Evolutionary conservation across 1,140 invertebrate genomes (phyloP), one percentile per base, ranked within the genome.

Genomic region (Potamilus streckersoni): DNA sequence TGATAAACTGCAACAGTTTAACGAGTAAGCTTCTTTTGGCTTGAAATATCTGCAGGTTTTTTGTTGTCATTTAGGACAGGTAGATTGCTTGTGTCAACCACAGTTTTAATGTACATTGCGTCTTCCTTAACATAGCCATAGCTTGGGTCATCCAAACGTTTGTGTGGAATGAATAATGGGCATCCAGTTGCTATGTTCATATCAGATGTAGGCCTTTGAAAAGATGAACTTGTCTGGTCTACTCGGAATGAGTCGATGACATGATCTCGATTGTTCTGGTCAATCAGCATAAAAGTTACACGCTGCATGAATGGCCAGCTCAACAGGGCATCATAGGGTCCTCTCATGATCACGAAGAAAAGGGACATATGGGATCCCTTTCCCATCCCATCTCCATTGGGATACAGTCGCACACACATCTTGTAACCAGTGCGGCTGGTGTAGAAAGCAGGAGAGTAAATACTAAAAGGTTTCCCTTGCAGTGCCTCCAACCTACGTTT

Each of bases 341-440:
- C 88, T 69, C 81, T 80, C 86, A 89, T 89, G 13, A 90, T 73
- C 17, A 88, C 88, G 74, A 90, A 89, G 73, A 90, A 90, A 17
- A 90, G 73, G 1, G 88, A 89, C 11, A 89, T 71, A 73, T 89
- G 85, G 0, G 87, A 81, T 12, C 83, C 82, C 74, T 90, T 88
- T 0, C 87, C 88, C 77, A 88, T 87, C 2, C 95, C 92, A 82
- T 93, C 92, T 0, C 93, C 92, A 56, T 94, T 95, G 68, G 96
- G 92, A 88, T 96, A 96, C 15, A 97, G 90, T 19, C 95, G 91
- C 0, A 94, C 92, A 88, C 95, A 96, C 87, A 97, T 94, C 89
- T 94, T 95, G 88, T 97, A 97, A n/a, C 88, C 88, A 56, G 78
- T 74, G 31, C 77, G 73, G 0, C 80, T 79, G 14, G 88, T 89